These are phyloP conservation scores for Plectropomus leopardus DNA, from an alignment of 2,113 vertebrate species.

Conservation along the genomic window DNA sequence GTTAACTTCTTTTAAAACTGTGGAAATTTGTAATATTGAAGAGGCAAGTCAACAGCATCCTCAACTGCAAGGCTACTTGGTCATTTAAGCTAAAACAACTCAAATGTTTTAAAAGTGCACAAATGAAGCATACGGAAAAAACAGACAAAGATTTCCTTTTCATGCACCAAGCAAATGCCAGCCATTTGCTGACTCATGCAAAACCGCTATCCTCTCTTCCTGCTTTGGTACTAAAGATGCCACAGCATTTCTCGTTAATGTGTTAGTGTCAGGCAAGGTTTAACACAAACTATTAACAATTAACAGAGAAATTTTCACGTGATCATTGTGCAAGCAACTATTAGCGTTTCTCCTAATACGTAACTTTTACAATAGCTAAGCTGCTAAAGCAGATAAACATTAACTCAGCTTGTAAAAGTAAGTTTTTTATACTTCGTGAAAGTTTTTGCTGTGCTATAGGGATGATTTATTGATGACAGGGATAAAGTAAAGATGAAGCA, in stretches of 20 bases:
- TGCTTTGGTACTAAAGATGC: neutral
- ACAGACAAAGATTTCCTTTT: neutral
- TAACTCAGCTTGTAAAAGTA: neutral
- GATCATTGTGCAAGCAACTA: neutral
- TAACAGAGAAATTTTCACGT: neutral
- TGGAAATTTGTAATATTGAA: too few relatives aligned
- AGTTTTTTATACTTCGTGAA: neutral
- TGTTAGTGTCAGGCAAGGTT: neutral
- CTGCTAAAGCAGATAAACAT: neutral
- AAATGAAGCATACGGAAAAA: neutral
- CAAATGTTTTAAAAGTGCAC: neutral
- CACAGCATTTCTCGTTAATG: too few relatives aligned
- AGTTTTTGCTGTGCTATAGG: neutral
- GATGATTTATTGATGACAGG: neutral
- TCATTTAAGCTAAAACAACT: neutral
- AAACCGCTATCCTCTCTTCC: neutral
- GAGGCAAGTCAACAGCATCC: too few relatives aligned
- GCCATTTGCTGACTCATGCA: neutral
- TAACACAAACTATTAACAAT: neutral
- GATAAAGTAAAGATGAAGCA: neutral
- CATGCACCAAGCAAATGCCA: neutral
- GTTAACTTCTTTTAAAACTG: too few relatives aligned
- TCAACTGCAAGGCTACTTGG: too few relatives aligned
- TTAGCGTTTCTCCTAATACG: neutral
- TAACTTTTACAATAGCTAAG: neutral